These are phyloP conservation scores for Atethmia centrago DNA, from an alignment of 2,888 invertebrate species.

Conservation along the genomic window DNA sequence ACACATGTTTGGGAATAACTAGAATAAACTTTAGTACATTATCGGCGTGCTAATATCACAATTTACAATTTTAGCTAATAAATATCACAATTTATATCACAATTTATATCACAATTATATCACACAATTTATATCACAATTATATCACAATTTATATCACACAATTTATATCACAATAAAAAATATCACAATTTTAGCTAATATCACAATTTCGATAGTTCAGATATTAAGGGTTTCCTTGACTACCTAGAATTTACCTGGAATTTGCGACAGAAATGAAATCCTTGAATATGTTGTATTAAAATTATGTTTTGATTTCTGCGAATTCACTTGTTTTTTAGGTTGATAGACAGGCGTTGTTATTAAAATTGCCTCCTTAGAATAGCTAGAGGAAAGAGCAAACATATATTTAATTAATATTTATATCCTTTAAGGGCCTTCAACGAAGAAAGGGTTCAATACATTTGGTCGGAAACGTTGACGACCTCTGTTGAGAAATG, in stretches of 20 bases:
- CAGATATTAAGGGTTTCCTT: neutral
- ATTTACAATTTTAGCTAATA: neutral
- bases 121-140: no score
- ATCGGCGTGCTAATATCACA: conserved; percentile 17
- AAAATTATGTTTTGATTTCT: neutral
- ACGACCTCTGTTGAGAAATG: neutral
- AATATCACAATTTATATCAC: no score
- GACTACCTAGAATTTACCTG: neutral
- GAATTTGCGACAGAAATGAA: neutral
- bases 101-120: no score
- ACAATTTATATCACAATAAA: no score
- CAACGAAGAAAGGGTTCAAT: neutral
- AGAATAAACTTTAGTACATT: neutral
- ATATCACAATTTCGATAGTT: conserved; percentile 10
- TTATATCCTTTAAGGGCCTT: neutral
- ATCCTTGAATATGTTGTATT: neutral
- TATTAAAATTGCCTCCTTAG: neutral
- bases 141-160: no score
- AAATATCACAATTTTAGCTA: no score
- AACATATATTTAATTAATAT: neutral
- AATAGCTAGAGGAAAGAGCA: neutral
- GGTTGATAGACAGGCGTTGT: neutral
- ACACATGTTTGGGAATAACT: neutral
- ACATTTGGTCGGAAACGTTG: neutral
- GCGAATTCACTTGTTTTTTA: no score